Evolutionary conservation across 2,888 invertebrate genomes (phyloP), one percentile per base, ranked within the genome.

Genomic region (Stomorhina lunata): DNA sequence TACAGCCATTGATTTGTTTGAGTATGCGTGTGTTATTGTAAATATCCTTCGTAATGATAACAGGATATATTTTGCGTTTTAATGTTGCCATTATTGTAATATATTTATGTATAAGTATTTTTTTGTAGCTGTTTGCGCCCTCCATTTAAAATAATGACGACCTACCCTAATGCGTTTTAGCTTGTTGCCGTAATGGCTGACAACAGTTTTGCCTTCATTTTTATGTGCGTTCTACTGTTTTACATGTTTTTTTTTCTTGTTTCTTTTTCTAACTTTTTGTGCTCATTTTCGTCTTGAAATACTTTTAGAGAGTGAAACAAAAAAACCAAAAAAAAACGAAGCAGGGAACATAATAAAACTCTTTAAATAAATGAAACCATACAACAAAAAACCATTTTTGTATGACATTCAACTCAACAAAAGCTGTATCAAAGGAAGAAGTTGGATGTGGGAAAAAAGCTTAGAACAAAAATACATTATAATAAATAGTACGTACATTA

Each of bases 141-240:
- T 82, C 69, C 75, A 79, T 79, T 82, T 76, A 65, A 76, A 65
- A 77, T 65, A 45, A 63, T 73, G 75, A 73, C 80, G 63, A 84
- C 84, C 84, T 84, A 84, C 84, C 84, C 84, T 84, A 84, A 84
- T 84, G 84, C 75, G 68, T 79, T 83, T 79, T 63, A 80, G 72
- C 84, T 84, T 84, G 80, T 80, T 83, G 69, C 82, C 80, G 69
- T 69, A 72, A 77, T 72, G 80, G 81, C 78, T 84, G 77, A 83
- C 81, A 83, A 66, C 80, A 72, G 77, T 76, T 55, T 77, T 80
- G 80, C 79, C 71, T 65, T 82, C 75, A 82, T 82, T 82, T 79
- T 76, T 71, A 68, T 78, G 45, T 82, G 82, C 78, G 78, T 75
- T 66, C 27, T 63, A n/a, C n/a, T 71, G 50, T 55, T 53, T 20